Percentiles rank a stretch among this genome's conserved stretches.
Evolutionary conservation across 2,888 invertebrate genomes (phyloP).

Genomic region (Tipula unca): DNA sequence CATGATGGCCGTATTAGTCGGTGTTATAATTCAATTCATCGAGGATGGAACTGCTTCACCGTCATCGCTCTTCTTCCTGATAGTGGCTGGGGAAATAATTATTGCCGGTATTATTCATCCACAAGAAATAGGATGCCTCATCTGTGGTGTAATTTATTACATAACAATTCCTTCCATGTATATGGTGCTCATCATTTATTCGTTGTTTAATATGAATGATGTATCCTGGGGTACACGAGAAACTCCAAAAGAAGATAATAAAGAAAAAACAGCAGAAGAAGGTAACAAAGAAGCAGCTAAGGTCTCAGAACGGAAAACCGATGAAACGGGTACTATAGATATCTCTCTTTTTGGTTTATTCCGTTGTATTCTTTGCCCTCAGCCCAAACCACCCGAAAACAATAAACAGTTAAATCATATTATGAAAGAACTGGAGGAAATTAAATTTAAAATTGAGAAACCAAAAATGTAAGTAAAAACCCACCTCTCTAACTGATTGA

Average conservation of each 20-base stretch:
- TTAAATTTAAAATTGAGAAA: slow-evolving; percentile 41
- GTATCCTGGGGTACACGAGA: slow-evolving; percentile 94
- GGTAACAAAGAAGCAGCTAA: too few relatives aligned
- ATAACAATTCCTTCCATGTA: slow-evolving; percentile 94
- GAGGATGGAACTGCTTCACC: slow-evolving; percentile 75
- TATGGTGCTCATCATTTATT: slow-evolving; percentile 83
- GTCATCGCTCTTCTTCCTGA: slow-evolving; percentile 71
- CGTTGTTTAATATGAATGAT: slow-evolving; percentile 86
- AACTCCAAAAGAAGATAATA: slow-evolving; percentile 34
- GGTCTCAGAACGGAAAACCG: slow-evolving; percentile 27
- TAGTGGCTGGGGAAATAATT: slow-evolving; percentile 59
- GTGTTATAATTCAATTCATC: slow-evolving; percentile 66
- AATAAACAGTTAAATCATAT: slow-evolving; percentile 41
- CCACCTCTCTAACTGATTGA: background rate
- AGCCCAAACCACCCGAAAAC: slow-evolving; percentile 41
- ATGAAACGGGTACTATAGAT: slow-evolving; percentile 45
- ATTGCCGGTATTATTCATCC: slow-evolving; percentile 68
- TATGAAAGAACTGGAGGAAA: slow-evolving; percentile 38
- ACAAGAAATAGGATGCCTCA: slow-evolving; percentile 64
- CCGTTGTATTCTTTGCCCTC: slow-evolving; percentile 46
- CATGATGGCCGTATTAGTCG: slow-evolving; percentile 81
- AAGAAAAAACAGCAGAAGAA: background rate
- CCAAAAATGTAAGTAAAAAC: slow-evolving; percentile 38
- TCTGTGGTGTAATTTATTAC: slow-evolving; percentile 73
- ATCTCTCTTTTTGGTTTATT: slow-evolving; percentile 48